phyloP scores from a whole-genome alignment of 2,888 invertebrate species.

The Lacanobia wlatinum region DNA sequence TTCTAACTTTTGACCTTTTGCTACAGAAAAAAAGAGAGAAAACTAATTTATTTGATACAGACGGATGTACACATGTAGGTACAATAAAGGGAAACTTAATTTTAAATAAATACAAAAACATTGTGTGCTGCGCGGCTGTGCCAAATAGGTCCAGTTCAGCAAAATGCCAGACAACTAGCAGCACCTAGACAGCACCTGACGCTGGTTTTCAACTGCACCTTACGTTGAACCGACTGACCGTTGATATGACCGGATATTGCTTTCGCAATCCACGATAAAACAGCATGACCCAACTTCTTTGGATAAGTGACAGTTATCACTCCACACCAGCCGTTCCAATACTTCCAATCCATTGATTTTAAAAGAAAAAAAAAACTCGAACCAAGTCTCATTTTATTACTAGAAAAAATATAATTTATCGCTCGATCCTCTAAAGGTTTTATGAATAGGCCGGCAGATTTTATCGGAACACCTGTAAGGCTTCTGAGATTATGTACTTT shows the following conservation, averaged over 20 bases:
- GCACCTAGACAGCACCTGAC: too few species aligned
- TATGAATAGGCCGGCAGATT: slow-evolving; percentile 25
- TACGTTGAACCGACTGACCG: too few species aligned
- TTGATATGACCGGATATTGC: background rate
- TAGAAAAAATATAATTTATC: slow-evolving; percentile 27
- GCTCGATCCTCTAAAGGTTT: slow-evolving; percentile 10
- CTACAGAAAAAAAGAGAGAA: too few species aligned
- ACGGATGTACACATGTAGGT: too few species aligned
- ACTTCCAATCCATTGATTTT: slow-evolving; percentile 1
- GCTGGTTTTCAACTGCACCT: too few species aligned
- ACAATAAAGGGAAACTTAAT: too few species aligned
- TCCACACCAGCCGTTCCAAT: slow-evolving; percentile 2
- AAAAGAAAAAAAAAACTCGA: slow-evolving; percentile 16
- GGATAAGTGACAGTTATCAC: background rate
- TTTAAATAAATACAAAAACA: too few species aligned
- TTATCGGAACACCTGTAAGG: slow-evolving; percentile 39
- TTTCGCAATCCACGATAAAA: background rate
- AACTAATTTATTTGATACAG: too few species aligned
- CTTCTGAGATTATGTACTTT: slow-evolving; percentile 49
- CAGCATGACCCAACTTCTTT: background rate
- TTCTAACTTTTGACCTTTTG: background rate
- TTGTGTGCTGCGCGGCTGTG: too few species aligned
- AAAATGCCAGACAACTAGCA: too few species aligned
- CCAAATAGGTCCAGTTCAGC: too few species aligned
- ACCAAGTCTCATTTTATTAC: slow-evolving; percentile 3